These are phyloP conservation scores for Drosophila trapezifrons DNA, from an alignment of 1,140 invertebrate genomes.

Conservation along the genomic window DNA sequence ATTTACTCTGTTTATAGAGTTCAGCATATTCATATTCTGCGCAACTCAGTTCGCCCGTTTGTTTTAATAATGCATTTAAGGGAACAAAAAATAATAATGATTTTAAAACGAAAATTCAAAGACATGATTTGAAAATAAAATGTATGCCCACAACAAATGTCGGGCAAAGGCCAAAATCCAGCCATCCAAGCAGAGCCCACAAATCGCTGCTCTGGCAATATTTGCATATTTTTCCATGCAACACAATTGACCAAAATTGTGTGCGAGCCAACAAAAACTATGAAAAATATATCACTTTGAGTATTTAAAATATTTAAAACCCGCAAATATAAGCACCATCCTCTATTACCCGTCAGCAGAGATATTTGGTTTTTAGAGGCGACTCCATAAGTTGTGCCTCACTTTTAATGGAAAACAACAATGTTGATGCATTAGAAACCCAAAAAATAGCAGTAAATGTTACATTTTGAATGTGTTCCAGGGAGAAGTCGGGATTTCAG, in stretches of 20 bases:
- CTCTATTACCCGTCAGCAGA: not conserved
- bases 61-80: conserved; percentile 1
- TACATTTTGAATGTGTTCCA: conserved; percentile 3
- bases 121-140: conserved; percentile 30
- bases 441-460: conserved; percentile 23
- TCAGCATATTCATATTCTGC: conserved; percentile 11
- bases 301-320: conserved; percentile 56
- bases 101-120: conserved; percentile 9
- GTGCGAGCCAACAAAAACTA: conserved; percentile 12
- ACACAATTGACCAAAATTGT: conserved; percentile 45
- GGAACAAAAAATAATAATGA: conserved; percentile 58
- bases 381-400: conserved; percentile 46
- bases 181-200: not conserved
- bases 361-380: conserved; percentile 43
- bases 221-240: conserved; percentile 53
- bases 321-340: conserved; percentile 31
- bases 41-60: not conserved
- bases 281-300: conserved; percentile 5
- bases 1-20: conserved; percentile 6
- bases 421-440: conserved; percentile 58
- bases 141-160: conserved; percentile 11
- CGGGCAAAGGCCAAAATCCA: conserved; percentile 29
- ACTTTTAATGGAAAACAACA: conserved; percentile 30
- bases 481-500: not conserved
- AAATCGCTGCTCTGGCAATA: conserved; percentile 15